Conservation (phyloP, 2,888 invertebrate genomes). For the Folsomia candida region DNA sequence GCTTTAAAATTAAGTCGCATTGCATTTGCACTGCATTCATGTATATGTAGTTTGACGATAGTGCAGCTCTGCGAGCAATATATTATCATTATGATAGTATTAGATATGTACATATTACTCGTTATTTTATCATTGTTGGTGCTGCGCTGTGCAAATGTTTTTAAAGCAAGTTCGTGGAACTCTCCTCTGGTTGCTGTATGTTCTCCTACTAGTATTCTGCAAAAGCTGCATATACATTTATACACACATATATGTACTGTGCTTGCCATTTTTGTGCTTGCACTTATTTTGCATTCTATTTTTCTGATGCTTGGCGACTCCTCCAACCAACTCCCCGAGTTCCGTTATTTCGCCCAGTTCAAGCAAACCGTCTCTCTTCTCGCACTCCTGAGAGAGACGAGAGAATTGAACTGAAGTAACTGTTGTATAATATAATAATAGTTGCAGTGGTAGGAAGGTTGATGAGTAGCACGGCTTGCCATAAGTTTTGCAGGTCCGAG, state of each 20-base stretch:
- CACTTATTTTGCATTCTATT: slow-evolving; percentile 1
- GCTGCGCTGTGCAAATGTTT: no score
- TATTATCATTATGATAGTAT: no score
- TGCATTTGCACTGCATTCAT: background rate
- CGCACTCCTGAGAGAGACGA: background rate
- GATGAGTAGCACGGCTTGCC: no score
- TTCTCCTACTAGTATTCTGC: background rate
- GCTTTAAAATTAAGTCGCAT: background rate
- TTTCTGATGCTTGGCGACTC: slow-evolving; percentile 23
- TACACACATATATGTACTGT: slow-evolving; percentile 1
- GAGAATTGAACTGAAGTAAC: background rate
- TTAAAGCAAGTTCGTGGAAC: background rate
- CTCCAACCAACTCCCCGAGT: slow-evolving; percentile 12
- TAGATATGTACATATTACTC: no score
- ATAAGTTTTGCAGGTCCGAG: no score
- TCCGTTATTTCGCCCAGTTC: background rate
- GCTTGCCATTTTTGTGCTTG: background rate
- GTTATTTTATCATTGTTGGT: no score
- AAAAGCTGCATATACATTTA: no score
- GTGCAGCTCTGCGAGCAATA: slow-evolving; percentile 5
- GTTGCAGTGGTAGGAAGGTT: no score
- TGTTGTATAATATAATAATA: background rate
- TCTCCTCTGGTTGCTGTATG: background rate
- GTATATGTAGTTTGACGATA: background rate
- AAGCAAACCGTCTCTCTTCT: background rate